Evolutionary conservation across 2,888 invertebrate genomes (phyloP).

Genomic region (Mechanitis messenoides): DNA sequence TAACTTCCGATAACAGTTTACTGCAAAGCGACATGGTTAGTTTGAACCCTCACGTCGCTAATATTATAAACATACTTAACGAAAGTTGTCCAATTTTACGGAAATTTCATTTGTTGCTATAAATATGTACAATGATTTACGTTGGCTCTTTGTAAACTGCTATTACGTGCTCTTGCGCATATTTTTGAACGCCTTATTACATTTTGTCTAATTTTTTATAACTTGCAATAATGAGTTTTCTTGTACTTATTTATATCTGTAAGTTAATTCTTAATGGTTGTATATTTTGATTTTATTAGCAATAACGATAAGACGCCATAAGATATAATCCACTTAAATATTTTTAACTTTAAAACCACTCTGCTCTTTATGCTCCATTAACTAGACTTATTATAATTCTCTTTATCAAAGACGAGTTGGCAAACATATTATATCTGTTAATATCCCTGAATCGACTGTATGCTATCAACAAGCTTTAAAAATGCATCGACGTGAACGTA

Average conservation of each 20-base stretch:
- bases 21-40: conserved; percentile 69
- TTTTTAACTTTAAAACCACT: conserved; percentile 24
- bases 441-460: conserved; percentile 38
- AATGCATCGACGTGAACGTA: conserved; percentile 59
- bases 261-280: not conserved
- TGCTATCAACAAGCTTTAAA: conserved; percentile 33
- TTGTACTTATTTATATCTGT: too few species aligned
- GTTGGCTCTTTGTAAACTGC: too few species aligned
- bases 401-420: not conserved
- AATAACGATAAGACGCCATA: conserved; percentile 25
- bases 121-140: conserved; percentile 36
- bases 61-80: conserved; percentile 63
- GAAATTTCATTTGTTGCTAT: conserved; percentile 68
- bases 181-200: too few species aligned
- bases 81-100: conserved; percentile 71
- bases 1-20: conserved; percentile 62
- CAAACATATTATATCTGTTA: not conserved
- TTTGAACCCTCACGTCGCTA: conserved; percentile 69
- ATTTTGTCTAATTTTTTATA: too few species aligned
- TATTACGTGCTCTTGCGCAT: too few species aligned
- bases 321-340: too few species aligned
- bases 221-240: too few species aligned
- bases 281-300: conserved; percentile 43
- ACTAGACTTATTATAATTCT: not conserved
- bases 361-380: conserved; percentile 23